Evolutionary conservation across 2,797 vertebrate species (phyloP), one percentile per base, ranked within the genome.

Genomic region (Falco naumanni): DNA sequence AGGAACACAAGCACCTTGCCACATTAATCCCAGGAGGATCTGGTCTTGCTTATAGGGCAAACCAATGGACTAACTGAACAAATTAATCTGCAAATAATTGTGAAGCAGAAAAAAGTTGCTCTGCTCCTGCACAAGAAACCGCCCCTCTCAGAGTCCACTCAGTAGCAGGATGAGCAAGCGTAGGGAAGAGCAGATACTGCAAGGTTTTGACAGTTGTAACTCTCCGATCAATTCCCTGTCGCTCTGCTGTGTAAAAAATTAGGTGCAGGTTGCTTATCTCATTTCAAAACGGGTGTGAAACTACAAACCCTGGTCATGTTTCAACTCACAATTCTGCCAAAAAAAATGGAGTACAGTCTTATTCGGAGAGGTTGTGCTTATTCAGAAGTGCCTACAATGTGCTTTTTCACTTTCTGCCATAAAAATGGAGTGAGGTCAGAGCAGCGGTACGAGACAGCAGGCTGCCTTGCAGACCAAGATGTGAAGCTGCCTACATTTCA

Each of bases 371-470:
- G 31, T 59, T 4, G 1, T 13, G 48, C 34, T 69, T 61, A 51
- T 31, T 57, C n/a, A 59, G n/a, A 77, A 69, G 45, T 19, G 25
- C 34, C 45, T 48, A 60, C 51, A 54, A 45, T 2, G 61, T 9
- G 28, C 9, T 60, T 86, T 72, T 45, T n/a, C 31, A 31, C 16
- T n/a, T 72, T 51, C 16, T 33, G n/a, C 60, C 34, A 15, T 21
- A 47, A 63, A 66, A 77, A 57, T 0, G 2, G 37, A n/a, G 43
- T 16, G 25, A 13, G 43, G 54, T 29, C 26, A 66, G 34, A 66
- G 54, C 50, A n/a, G 51, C 1, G 1, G 22, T 11, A 16, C 1
- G 9, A 43, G 72, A 41, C 1, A 5, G 31, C 54, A 68, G 26
- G 20, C 50, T 41, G 45, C 41, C 39, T 65, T 54, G 34, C 57